These are phyloP conservation scores for Murina feae DNA, from an alignment of 2,113 vertebrate genomes.

Conservation along the genomic window DNA sequence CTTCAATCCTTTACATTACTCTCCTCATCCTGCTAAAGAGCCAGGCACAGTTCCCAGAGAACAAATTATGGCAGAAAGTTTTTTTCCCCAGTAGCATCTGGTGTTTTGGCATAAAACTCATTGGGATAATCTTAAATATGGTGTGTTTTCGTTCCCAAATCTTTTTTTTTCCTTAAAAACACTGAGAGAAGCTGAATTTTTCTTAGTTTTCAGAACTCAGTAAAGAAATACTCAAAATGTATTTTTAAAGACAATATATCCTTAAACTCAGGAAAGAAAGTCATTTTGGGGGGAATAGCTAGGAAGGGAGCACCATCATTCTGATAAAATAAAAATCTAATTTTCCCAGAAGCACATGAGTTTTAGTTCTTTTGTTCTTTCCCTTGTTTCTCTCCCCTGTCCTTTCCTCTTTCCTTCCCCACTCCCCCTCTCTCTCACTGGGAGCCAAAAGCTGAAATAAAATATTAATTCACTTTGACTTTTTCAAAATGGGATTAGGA, in stretches of 20 bases:
- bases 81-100: conserved; percentile 72
- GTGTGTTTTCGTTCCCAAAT: conserved; percentile 74
- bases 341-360: conserved; percentile 16
- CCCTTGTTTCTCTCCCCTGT: no score
- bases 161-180: not conserved
- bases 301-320: not conserved
- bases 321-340: not conserved
- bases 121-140: conserved; percentile 74
- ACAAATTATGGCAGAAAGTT: conserved; percentile 45
- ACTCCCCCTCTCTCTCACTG: not conserved
- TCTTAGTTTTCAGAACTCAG: conserved; percentile 38
- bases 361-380: not conserved
- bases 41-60: conserved; percentile 61
- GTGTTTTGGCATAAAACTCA: conserved; percentile 71
- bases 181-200: conserved; percentile 40
- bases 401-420: no score
- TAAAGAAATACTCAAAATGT: conserved; percentile 41
- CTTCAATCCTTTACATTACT: not conserved
- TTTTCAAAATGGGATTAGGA: conserved; percentile 42
- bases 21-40: not conserved
- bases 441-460: conserved; percentile 34
- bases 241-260: conserved; percentile 36
- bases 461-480: conserved; percentile 40
- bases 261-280: not conserved
- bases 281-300: not conserved